A percentile compares a stretch with the other conserved stretches of the same genome.
Evolutionary conservation across 2,113 vertebrate species (phyloP).

Genomic region (Microcebus jonahi): DNA sequence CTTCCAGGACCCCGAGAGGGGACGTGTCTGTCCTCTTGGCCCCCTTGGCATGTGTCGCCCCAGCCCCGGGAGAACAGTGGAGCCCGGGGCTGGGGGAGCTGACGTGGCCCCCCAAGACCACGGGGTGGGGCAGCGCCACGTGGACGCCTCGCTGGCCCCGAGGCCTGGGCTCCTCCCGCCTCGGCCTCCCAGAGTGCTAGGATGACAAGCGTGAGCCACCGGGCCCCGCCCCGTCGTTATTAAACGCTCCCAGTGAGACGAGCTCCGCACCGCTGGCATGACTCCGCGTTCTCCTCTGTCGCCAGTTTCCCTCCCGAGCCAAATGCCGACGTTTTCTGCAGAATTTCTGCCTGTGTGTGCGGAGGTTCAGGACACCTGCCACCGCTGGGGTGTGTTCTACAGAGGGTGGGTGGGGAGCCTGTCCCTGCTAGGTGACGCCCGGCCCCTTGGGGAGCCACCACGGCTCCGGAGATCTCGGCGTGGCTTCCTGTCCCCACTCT

Average conservation of each 20-base stretch:
- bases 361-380: not conserved
- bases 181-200: too few species aligned
- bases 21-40: not conserved
- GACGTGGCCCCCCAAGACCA: too few species aligned
- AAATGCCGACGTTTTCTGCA: rapidly evolving
- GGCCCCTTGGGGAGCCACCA: rapidly evolving
- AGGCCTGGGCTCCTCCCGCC: not conserved
- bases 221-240: not conserved
- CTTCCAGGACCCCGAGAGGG: not conserved
- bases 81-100: not conserved
- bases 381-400: rapidly evolving
- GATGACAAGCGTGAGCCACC: too few species aligned
- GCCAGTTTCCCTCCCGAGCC: not conserved
- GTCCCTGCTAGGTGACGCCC: rapidly evolving
- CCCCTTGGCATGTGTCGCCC: not conserved
- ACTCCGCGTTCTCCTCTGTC: not conserved
- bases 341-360: not conserved
- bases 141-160: not conserved
- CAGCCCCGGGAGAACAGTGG: not conserved
- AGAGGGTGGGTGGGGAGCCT: too few species aligned
- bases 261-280: not conserved
- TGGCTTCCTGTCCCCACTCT: not conserved
- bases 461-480: too few species aligned
- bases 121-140: rapidly evolving
- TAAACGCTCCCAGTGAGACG: not conserved